phyloP scores from a whole-genome alignment of 2,888 invertebrate genomes.

The Cerastis rubricosa region DNA sequence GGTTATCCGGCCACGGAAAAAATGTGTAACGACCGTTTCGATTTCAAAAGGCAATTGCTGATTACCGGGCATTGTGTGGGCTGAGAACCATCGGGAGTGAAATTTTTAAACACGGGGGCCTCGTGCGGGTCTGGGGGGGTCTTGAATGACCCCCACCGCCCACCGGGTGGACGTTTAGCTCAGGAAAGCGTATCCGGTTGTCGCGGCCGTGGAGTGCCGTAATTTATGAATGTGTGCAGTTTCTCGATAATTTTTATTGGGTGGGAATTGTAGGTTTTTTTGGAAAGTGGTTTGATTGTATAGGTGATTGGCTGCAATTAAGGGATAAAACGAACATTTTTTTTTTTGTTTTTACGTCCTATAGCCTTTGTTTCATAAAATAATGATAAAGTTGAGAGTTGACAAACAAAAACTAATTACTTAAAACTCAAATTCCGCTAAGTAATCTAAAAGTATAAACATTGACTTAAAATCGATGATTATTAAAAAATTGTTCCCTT shows the following conservation, averaged over 20 bases:
- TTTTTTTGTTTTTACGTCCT: neutral
- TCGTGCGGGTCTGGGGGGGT: slow-evolving; percentile 49
- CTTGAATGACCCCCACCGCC: slow-evolving; percentile 57
- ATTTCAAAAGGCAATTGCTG: slow-evolving; percentile 90
- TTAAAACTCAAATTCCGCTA: neutral
- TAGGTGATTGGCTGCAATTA: neutral
- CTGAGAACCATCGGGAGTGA: slow-evolving; percentile 84
- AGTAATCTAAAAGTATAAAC: neutral
- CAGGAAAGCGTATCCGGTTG: slow-evolving; percentile 76
- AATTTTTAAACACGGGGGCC: slow-evolving; percentile 86
- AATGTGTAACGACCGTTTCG: slow-evolving; percentile 87
- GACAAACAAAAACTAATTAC: neutral
- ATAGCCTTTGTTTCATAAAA: neutral
- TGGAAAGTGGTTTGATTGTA: neutral
- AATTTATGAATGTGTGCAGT: slow-evolving; percentile 66
- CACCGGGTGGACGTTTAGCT: slow-evolving; percentile 69
- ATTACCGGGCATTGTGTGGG: slow-evolving; percentile 87
- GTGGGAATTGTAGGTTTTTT: neutral
- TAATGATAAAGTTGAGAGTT: neutral
- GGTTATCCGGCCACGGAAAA: slow-evolving; percentile 66
- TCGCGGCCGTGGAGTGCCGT: slow-evolving; percentile 67
- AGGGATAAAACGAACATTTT: rapidly evolving
- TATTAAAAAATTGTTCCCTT: too few species aligned
- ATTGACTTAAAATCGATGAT: neutral
- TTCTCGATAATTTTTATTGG: slow-evolving; percentile 58